Evolutionary conservation across 23 tunicate genomes (phyloP).

Genomic region (Phallusia fumigata): DNA sequence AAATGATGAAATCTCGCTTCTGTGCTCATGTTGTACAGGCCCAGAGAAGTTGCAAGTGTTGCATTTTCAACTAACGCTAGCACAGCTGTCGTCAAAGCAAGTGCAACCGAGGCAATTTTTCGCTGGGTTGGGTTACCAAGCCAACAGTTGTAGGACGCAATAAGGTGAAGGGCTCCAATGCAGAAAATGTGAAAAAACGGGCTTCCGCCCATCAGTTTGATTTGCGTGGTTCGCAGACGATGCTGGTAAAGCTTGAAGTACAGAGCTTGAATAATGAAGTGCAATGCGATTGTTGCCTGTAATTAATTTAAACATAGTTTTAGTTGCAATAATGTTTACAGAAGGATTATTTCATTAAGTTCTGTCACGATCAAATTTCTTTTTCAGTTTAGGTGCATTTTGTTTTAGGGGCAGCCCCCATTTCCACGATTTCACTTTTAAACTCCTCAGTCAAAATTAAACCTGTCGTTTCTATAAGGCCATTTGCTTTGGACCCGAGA

Average conservation of each 20-base stretch:
- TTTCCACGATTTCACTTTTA: too few species aligned
- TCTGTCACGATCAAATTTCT: neutral
- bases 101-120: slow-evolving; percentile 43
- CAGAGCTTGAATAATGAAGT: slow-evolving; percentile 50
- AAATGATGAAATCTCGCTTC: slow-evolving; percentile 76
- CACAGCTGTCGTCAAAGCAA: slow-evolving; percentile 40
- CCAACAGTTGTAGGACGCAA: slow-evolving; percentile 63
- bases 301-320: neutral
- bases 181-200: slow-evolving; percentile 51
- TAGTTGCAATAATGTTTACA: too few species aligned
- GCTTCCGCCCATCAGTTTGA: slow-evolving; percentile 50
- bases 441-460: too few species aligned
- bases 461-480: too few species aligned
- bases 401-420: too few species aligned
- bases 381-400: too few species aligned
- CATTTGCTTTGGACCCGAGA: too few species aligned
- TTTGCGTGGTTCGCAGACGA: slow-evolving; percentile 44
- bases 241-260: slow-evolving; percentile 60
- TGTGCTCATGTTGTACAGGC: slow-evolving; percentile 44
- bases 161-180: slow-evolving; percentile 37
- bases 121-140: slow-evolving; percentile 35
- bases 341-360: too few species aligned
- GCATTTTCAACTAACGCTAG: slow-evolving; percentile 51
- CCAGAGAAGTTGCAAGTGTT: slow-evolving; percentile 40
- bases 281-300: slow-evolving; percentile 68